A percentile compares a stretch with the other conserved stretches of the same genome.
phyloP scores from a whole-genome alignment of 1,140 invertebrate species.

The Saccostrea cuccullata region DNA sequence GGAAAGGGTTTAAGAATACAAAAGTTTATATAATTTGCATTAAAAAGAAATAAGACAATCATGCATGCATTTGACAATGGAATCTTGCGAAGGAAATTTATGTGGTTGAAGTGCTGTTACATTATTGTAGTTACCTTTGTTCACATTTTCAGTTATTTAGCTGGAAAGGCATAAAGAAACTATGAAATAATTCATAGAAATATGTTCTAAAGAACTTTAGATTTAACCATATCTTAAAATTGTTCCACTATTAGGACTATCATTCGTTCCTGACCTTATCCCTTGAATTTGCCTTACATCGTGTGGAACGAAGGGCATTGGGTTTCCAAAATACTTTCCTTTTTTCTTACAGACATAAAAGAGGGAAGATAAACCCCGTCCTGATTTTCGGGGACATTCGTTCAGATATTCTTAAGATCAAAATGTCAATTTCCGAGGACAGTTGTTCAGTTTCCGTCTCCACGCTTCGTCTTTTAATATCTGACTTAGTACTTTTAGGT shows the following conservation, averaged over 20 bases:
- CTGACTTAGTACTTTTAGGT: neutral
- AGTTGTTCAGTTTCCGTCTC: neutral
- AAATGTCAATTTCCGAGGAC: neutral
- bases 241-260: neutral
- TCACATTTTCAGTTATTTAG: neutral
- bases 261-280: neutral
- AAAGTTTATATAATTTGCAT: no score
- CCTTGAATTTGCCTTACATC: neutral
- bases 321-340: slow-evolving; percentile 19
- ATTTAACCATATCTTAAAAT: neutral
- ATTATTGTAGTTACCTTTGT: no score
- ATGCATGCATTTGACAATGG: no score
- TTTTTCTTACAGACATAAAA: neutral
- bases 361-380: neutral
- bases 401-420: slow-evolving; percentile 4
- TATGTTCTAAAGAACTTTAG: neutral
- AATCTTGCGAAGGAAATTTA: no score
- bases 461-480: slow-evolving; percentile 7
- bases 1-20: no score
- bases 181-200: neutral
- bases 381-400: neutral
- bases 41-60: no score
- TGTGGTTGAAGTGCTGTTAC: no score
- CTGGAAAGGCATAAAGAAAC: neutral
- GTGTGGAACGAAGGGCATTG: neutral